Evolutionary conservation across 2,797 vertebrate genomes (phyloP), one percentile per base, ranked within the genome.

Genomic region (Tiaroga cobitis): DNA sequence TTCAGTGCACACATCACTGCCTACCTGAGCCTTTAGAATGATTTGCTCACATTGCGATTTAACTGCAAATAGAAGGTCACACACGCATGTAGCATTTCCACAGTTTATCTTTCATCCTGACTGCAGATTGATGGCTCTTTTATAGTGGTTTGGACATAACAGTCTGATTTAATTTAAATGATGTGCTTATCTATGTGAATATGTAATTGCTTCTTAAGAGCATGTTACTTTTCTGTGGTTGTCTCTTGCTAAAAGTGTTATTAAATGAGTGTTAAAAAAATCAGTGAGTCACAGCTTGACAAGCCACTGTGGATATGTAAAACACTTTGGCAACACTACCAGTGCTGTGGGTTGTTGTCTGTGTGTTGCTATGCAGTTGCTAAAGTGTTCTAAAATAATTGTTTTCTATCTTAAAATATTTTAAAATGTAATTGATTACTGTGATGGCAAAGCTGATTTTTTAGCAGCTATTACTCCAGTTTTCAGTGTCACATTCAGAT

Each of bases 1-100:
- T 29, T 69, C 43, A 83, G 43, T 29, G 56, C 6, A 11, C 56
- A 24, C 89, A 86, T 93, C 93, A 93, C 89, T 89, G 92, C 86
- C 90, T 92, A 94, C 91, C 90, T 75, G 67, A 81, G 63, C 41
- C 29, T 70, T 32, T 10, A 19, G 41, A 59, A n/a, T 41, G 24
- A 83, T 63, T 46, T 68, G 67, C 37, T 39, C 63, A 19, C 29
- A 81, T 81, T 84, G 39, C 10, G 3, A 76, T 81, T 69, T 75
- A 77, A 69, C 32, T 54, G 32, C 24, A 29, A 21, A 65, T 0
- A 63, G 26, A 74, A 43, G 21, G 49, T 82, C 29, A 67, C 16
- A 41, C 1, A 13, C 0, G 56, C 24, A 61, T 32, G 4, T 16
- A 46, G 11, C 15, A 24, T 73, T 34, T 41, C 26, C 7, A 32